Conservation (phyloP, 2,797 vertebrate species). For the Acrossocheilus wenchowensis region DNA sequence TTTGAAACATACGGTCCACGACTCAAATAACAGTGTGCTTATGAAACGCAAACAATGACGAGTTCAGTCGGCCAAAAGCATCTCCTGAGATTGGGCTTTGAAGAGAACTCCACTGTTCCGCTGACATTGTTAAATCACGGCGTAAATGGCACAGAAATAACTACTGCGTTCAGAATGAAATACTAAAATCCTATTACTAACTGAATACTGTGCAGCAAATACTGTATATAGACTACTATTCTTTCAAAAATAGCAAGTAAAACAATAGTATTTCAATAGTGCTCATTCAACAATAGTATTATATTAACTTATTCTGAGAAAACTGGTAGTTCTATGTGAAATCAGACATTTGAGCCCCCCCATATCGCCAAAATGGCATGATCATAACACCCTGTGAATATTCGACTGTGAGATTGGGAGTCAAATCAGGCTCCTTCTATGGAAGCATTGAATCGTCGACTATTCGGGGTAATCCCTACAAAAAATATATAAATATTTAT, state of each 20-base stretch:
- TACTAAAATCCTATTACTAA: not conserved
- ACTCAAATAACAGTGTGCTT: constrained; percentile 76
- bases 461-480: no score
- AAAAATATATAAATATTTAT: no score
- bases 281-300: no score
- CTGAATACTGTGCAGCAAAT: not conserved
- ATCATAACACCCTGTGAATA: no score
- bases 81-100: constrained; percentile 69
- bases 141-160: not conserved
- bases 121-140: constrained; percentile 8
- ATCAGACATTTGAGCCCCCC: no score
- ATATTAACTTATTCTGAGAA: no score
- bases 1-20: constrained; percentile 72
- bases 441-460: no score
- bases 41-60: constrained; percentile 81
- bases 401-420: no score
- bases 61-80: constrained; percentile 71
- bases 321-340: no score
- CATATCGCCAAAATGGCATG: no score
- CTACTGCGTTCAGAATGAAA: not conserved
- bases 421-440: no score
- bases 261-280: no score
- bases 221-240: not conserved
- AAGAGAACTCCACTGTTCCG: constrained; percentile 46
- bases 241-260: not conserved